A percentile compares a stretch with the other conserved stretches of the same genome.
These are phyloP conservation scores for Sparidentex hasta DNA, from an alignment of 2,797 vertebrate species.

Conservation along the genomic window DNA sequence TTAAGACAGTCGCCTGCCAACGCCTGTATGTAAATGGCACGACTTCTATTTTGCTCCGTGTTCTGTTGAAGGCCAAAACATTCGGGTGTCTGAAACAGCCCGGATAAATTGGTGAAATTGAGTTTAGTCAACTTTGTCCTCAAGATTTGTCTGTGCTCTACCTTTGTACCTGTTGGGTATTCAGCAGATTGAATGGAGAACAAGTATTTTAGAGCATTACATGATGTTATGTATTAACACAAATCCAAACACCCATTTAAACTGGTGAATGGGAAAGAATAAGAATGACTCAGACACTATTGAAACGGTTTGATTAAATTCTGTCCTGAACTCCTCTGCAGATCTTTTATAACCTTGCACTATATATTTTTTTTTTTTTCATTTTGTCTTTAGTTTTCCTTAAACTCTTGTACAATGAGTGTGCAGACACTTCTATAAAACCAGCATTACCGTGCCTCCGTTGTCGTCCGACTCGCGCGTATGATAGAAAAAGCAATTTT, in stretches of 20 bases:
- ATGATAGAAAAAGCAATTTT: conserved; percentile 20
- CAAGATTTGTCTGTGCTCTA: no score
- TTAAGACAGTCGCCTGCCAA: no score
- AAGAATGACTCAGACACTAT: neutral
- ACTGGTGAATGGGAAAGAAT: neutral
- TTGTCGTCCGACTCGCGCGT: conserved; percentile 11
- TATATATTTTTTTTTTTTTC: neutral
- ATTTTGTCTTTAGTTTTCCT: neutral
- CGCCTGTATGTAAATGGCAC: no score
- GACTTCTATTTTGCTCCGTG: no score
- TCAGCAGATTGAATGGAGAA: neutral
- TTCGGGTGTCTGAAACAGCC: no score
- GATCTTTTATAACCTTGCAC: neutral
- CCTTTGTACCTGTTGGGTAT: no score
- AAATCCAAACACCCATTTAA: neutral
- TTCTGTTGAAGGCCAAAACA: no score
- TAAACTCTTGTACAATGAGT: conserved; percentile 3
- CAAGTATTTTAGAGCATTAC: neutral
- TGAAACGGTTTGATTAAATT: neutral
- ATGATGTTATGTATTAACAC: neutral
- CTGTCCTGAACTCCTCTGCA: neutral
- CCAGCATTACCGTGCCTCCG: neutral
- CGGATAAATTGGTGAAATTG: no score
- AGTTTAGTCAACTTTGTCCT: no score
- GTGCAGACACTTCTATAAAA: neutral